Conservation (phyloP, 1,140 invertebrate genomes). For the Meteorus sp. region DNA sequence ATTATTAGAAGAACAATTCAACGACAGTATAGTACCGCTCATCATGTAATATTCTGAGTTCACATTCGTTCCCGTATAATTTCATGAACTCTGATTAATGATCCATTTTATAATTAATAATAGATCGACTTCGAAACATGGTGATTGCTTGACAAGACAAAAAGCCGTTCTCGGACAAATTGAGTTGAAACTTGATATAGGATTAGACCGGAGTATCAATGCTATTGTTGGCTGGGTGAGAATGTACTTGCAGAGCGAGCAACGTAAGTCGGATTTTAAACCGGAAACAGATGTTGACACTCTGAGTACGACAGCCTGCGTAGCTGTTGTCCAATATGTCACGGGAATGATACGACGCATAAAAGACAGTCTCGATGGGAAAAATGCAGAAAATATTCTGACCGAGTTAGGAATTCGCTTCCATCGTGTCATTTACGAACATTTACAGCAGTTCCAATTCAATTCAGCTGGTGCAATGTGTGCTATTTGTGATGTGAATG, state of each 20-base stretch:
- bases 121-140: slow-evolving; percentile 86
- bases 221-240: slow-evolving; percentile 91
- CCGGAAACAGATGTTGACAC: slow-evolving; percentile 86
- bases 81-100: background rate
- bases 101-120: slow-evolving; percentile 33
- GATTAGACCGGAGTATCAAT: slow-evolving; percentile 84
- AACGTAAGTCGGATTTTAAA: slow-evolving; percentile 95
- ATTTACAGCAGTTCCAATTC: slow-evolving; percentile 93
- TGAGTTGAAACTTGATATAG: slow-evolving; percentile 88
- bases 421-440: slow-evolving; percentile 94
- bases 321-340: slow-evolving; percentile 84
- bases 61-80: slow-evolving; percentile 1
- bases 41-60: slow-evolving; percentile 67
- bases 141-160: slow-evolving; percentile 86
- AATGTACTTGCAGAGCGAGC: slow-evolving; percentile 87
- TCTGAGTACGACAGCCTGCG: slow-evolving; percentile 78
- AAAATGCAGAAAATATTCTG: slow-evolving; percentile 85
- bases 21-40: slow-evolving; percentile 85
- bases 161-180: slow-evolving; percentile 84
- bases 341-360: slow-evolving; percentile 78
- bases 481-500: slow-evolving; percentile 97
- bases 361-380: slow-evolving; percentile 85
- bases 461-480: slow-evolving; percentile 96
- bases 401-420: slow-evolving; percentile 88
- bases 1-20: slow-evolving; percentile 92